Evolutionary conservation across 2,888 invertebrate species (phyloP).

Genomic region (Leptopilina syphax): DNA sequence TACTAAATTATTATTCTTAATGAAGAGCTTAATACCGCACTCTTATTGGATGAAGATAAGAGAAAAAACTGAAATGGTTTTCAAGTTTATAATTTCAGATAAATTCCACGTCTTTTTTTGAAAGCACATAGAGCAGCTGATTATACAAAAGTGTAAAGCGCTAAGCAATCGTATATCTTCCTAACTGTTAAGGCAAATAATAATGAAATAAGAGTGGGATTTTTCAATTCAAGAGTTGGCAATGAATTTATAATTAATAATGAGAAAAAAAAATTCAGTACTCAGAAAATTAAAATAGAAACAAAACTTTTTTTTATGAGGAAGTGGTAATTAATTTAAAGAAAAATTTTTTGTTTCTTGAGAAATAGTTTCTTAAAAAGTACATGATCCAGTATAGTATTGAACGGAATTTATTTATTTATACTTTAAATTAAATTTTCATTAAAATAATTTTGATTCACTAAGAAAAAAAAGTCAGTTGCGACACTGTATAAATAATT

Average conservation of each 20-base stretch:
- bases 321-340: too few species aligned
- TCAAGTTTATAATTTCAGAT: background rate
- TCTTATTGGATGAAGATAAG: conserved; percentile 11
- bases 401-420: too few species aligned
- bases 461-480: too few species aligned
- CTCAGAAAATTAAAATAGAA: too few species aligned
- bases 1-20: background rate
- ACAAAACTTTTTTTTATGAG: too few species aligned
- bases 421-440: too few species aligned
- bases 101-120: background rate
- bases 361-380: too few species aligned
- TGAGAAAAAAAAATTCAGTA: too few species aligned
- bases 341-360: too few species aligned
- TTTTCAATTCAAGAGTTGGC: background rate
- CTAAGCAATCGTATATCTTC: background rate
- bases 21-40: background rate
- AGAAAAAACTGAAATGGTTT: conserved; percentile 18
- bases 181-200: background rate
- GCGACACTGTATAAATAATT: too few species aligned
- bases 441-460: too few species aligned
- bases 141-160: background rate
- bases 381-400: too few species aligned
- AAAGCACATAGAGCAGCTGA: conserved; percentile 9
- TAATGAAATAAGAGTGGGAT: background rate
- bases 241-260: background rate